Evolutionary conservation across 2,888 invertebrate genomes (phyloP).

Genomic region (Polyommatus iphigenia): DNA sequence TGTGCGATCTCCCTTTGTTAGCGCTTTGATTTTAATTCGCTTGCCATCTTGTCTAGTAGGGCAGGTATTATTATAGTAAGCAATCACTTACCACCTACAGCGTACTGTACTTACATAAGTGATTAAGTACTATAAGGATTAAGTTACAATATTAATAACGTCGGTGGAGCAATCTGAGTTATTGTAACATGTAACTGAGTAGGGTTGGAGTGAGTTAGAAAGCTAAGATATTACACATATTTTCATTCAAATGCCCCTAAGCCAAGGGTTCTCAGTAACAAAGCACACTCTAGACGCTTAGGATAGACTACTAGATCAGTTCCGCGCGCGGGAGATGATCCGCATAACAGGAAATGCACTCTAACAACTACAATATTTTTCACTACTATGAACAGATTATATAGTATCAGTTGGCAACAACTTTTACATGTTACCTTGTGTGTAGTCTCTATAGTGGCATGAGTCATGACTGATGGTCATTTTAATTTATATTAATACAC

Average conservation of each 20-base stretch:
- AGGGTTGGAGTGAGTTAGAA: neutral
- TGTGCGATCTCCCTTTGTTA: too few relatives aligned
- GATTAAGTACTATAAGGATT: neutral
- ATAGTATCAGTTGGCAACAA: too few relatives aligned
- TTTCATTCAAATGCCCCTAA: slow-evolving; percentile 12
- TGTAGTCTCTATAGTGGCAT: too few relatives aligned
- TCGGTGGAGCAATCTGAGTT: neutral
- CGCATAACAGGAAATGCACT: too few relatives aligned
- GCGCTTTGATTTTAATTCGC: too few relatives aligned
- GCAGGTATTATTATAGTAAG: neutral
- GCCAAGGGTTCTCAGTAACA: neutral
- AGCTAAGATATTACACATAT: slow-evolving; percentile 2
- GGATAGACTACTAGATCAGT: neutral
- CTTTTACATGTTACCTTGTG: too few relatives aligned
- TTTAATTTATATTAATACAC: too few relatives aligned
- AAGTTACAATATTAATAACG: neutral
- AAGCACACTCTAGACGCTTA: neutral
- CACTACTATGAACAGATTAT: too few relatives aligned
- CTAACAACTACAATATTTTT: too few relatives aligned
- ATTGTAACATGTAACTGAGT: neutral
- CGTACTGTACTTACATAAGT: neutral
- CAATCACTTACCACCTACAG: neutral
- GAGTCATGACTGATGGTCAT: too few relatives aligned
- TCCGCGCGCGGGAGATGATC: too few relatives aligned
- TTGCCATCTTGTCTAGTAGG: too few relatives aligned